Evolutionary conservation across 2,888 invertebrate species (phyloP), one percentile per base, ranked within the genome.

Genomic region (Drosophila paracracens): DNA sequence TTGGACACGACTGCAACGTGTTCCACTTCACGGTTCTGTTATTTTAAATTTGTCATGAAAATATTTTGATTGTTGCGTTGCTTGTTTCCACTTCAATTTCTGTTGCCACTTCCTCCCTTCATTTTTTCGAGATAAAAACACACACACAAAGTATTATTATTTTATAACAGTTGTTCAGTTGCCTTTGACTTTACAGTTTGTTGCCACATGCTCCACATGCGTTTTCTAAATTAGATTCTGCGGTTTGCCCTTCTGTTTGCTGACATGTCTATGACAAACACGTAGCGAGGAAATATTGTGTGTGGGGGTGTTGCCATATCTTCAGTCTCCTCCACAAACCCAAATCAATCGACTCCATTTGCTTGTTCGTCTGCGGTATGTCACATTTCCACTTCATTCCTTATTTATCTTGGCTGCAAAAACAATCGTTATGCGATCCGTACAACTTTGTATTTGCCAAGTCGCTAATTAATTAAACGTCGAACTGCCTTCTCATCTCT

Each of bases 31-130:
- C 77, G 88, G 76, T 65, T 85, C 74, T 89, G 89, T 89, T 89
- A 80, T 85, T 89, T 86, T 86, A 88, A 89, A 89, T 90, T 89
- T 89, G 89, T 89, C 88, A 90, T 85, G 90, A 90, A 87, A 89
- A 90, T 89, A 89, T 90, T 89, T 87, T 75, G 81, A 85, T 85
- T 85, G 78, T 79, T 86, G 81, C 76, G 77, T 79, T 76, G 80
- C 69, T 60, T 65, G 69, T 48, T 74, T 52, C 31, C 35, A 53
- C 70, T 71, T 70, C 52, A 33, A 58, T 46, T 66, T 66, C 40
- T 31, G 13, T 25, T 35, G 11, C 31, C 62, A 48, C 27, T 35
- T 29, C 62, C 10, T 29, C 50, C 63, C 65, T 16, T 21, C 29
- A n/a, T 31, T 27, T 27, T 27, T 27, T 51, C n/a, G 7, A 46